Evolutionary conservation across 2,888 invertebrate species (phyloP), one percentile per base, ranked within the genome.

Genomic region (Cantharis flavilabris): DNA sequence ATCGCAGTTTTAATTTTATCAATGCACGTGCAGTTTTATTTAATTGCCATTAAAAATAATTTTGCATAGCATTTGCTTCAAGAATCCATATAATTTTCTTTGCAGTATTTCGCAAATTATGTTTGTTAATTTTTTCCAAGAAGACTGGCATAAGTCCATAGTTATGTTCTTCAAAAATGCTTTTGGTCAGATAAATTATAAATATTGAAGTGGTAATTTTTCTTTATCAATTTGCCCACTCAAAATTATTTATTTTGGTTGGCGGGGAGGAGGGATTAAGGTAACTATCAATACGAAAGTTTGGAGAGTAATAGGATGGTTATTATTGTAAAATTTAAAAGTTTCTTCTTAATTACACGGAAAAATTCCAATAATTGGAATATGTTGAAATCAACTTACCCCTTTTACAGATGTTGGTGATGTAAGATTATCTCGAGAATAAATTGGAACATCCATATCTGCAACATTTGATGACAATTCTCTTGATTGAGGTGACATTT

Each of bases 381-480:
- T 23, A 49, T n/a, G n/a, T 9, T 49, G n/a, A 7, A 71, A 3
- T 67, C 18, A 69, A 84, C 87, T 86, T 82, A 87, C 87, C 82
- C 84, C 84, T 18, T 79, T 79, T 3, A 82, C 80, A 63, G 82
- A 81, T 30, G 82, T 82, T 5, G 83, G 80, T 23, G 83, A 83
- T 1, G 86, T 85, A 62, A 88, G 80, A 80, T 85, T 86, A 77
- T 87, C 87, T 26, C 86, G 85, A 5, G 87, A 86, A 81, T 91
- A 91, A 80, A 91, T 91, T n/a, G 91, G 91, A 64, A 90, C 90
- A 80, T 91, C 91, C 84, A 91, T 86, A 83, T 91, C 91, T 82
- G 89, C 91, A 78, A 91, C 88, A 82, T 89, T 90, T 80, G 91
- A 91, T 26, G 91, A 90, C 80, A 91, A 89, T 3, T 88, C 86